Base-by-base conservation (phyloP, 2,113 vertebrate genomes). In the Malaclemys terrapin region DNA sequence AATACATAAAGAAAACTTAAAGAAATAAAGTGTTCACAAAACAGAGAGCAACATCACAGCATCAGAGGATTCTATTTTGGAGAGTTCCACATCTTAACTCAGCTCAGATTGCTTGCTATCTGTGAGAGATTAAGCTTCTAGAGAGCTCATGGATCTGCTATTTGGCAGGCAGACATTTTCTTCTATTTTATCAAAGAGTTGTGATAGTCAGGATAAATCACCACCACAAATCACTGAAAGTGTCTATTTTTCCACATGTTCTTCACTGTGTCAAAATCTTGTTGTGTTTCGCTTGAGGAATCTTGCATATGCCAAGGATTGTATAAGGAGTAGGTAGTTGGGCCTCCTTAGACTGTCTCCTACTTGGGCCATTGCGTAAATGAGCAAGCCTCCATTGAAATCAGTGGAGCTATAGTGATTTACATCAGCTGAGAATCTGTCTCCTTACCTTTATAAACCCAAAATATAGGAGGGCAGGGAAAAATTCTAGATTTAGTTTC, bases 1-100 rank as follows among this genome's bases (percentile, higher is more conserved):
- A 88, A 10, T 35, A 95, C 57, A 85, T 80, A 95, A 84, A 94
- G 11, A 94, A 65, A 86, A 92, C 19, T 90, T 79, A 91, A 89
- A 94, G 65, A 96, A 95, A 91, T 85, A 91, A 91, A 96, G 89
- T 93, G 79, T 80, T 80, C 82, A 84, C 82, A 50, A 91, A 87
- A 94, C 6, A 38, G n/a, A 93, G 35, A 91, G 85, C 86, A 94
- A 82, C 50, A 90, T 54, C 27, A 76, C 80, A 53, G 53, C 81
- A 84, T 90, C 81, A 83, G 87, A 89, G 92, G 85, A 5, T 75
- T 91, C 2, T 52, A 81, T 87, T 96, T 92, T 95, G 54, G 65
- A 92, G 76, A 94, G 65, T 24, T 94, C 75, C 0, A 0, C 5
- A 24, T 89, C 94, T 95, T 95, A 27, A 54, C 19, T 75, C 1